These are phyloP conservation scores for Metopia argyrocephala DNA, from an alignment of 2,888 invertebrate species.

Conservation along the genomic window DNA sequence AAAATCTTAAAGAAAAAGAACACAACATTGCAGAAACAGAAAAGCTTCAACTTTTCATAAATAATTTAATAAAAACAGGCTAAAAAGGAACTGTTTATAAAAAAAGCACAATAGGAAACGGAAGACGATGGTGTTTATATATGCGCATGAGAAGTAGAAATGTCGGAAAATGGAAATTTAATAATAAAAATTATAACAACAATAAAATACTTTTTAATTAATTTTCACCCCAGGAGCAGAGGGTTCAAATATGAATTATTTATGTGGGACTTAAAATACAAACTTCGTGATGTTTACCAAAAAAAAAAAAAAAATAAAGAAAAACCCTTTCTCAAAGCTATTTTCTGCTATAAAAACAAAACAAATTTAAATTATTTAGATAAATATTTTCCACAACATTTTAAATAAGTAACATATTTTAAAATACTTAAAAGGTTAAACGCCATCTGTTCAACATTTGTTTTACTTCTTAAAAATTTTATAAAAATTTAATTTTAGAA, in stretches of 20 bases:
- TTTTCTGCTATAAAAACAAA: neutral
- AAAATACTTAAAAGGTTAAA: neutral
- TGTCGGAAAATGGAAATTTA: constrained; percentile 13
- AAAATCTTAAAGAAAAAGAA: neutral
- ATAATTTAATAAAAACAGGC: constrained; percentile 16
- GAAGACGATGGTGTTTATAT: neutral
- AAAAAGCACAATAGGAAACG: constrained; percentile 5
- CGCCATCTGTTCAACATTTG: neutral
- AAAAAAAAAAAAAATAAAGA: no score
- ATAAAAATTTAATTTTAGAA: neutral
- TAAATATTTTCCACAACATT: neutral
- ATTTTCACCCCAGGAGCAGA: constrained; percentile 27
- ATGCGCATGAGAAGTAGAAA: neutral
- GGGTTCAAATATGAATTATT: constrained; percentile 23
- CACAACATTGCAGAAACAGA: no score
- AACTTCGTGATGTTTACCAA: neutral
- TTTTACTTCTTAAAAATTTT: constrained; percentile 1
- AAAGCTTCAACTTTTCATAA: constrained; percentile 46
- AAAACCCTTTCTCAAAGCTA: neutral
- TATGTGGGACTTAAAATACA: constrained; percentile 10
- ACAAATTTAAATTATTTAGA: neutral
- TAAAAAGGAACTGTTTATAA: neutral
- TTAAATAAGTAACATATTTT: neutral
- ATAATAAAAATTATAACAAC: neutral
- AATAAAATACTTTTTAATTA: constrained; percentile 48